Evolutionary conservation across 2,797 vertebrate species (phyloP).

Genomic region (Cheirogaleus major): DNA sequence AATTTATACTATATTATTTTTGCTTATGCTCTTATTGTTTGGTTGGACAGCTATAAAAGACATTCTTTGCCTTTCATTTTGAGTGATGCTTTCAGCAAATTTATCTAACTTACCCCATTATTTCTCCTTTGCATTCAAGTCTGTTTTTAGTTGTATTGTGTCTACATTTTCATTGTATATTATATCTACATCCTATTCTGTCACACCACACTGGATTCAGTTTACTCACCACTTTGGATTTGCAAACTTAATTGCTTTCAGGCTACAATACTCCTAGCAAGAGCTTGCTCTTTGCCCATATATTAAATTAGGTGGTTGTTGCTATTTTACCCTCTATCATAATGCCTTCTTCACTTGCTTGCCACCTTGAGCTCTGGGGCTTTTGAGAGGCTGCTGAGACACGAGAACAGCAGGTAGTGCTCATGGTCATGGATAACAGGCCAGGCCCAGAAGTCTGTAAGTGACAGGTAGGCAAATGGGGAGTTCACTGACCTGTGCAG

Average conservation of each 20-base stretch:
- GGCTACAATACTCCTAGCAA: neutral
- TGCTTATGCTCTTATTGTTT: neutral
- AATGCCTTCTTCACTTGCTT: neutral
- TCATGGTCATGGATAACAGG: fast-evolving
- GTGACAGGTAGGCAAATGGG: too few species aligned
- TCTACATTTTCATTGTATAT: neutral
- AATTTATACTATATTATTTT: neutral
- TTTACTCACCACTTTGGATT: neutral
- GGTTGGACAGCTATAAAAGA: neutral
- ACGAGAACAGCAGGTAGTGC: neutral
- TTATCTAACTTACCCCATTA: neutral
- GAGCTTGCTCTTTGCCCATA: neutral
- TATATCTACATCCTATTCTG: neutral
- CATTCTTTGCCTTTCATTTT: neutral
- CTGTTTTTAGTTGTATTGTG: neutral
- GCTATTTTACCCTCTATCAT: neutral
- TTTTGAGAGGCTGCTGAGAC: neutral
- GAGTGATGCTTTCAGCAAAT: neutral
- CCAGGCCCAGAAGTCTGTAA: too few species aligned
- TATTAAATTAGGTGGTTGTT: neutral
- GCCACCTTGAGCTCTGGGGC: neutral
- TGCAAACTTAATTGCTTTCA: neutral
- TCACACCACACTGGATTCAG: neutral
- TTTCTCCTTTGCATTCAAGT: neutral
- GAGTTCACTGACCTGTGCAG: neutral